Conservation (phyloP, 2,113 vertebrate genomes). For the Neodontobutis hainanensis region DNA sequence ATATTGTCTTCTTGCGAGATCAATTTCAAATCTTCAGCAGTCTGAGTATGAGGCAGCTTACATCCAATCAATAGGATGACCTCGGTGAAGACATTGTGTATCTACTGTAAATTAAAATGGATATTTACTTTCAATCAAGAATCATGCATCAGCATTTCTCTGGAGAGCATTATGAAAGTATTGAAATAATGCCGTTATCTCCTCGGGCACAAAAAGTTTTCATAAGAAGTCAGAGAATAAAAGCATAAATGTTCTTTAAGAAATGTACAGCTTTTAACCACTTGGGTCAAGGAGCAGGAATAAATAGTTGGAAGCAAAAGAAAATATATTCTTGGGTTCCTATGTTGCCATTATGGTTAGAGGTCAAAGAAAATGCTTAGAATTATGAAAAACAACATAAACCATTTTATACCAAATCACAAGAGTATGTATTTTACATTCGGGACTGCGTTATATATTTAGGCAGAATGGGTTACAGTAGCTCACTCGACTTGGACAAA, state of each 20-base stretch:
- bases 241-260: background rate
- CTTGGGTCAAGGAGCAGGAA: background rate
- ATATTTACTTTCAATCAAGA: conserved; percentile 55
- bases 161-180: conserved; percentile 31
- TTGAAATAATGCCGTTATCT: conserved; percentile 8
- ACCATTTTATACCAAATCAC: too few species aligned
- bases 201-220: conserved; percentile 6
- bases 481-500: too few species aligned
- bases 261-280: background rate
- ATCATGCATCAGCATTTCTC: conserved; percentile 58
- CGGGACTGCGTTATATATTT: too few species aligned
- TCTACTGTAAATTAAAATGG: conserved; percentile 61
- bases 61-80: conserved; percentile 65
- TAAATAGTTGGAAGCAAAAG: background rate
- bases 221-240: background rate
- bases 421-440: too few species aligned
- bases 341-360: background rate
- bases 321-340: background rate
- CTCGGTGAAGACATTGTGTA: conserved; percentile 46
- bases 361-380: background rate
- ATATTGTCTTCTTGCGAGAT: conserved; percentile 38
- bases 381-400: too few species aligned
- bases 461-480: too few species aligned
- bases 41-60: conserved; percentile 33
- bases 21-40: conserved; percentile 43